A percentile compares a stretch with the other conserved stretches of the same genome.
phyloP scores from a whole-genome alignment of 2,888 invertebrate species.

The Baccha elongata region DNA sequence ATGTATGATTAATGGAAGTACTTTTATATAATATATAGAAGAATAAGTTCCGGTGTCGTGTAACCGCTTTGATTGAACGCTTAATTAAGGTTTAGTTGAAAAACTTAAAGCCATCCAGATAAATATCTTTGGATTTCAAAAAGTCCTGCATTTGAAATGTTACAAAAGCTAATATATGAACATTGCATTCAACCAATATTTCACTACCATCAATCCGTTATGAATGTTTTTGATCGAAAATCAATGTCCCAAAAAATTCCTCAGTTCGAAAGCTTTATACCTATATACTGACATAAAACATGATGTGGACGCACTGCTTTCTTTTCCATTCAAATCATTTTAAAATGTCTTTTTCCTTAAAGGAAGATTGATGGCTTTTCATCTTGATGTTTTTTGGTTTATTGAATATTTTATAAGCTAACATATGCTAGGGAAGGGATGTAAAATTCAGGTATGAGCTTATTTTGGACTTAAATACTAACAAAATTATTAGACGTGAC shows the following conservation, averaged over 20 bases:
- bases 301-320: slow-evolving; percentile 6
- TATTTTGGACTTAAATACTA: too few species aligned
- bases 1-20: slow-evolving; percentile 27
- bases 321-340: slow-evolving; percentile 16
- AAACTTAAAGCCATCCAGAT: too few species aligned
- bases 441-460: too few species aligned
- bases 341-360: neutral
- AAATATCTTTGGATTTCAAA: too few species aligned
- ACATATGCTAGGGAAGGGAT: too few species aligned
- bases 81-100: too few species aligned
- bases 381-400: slow-evolving; percentile 10
- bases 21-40: too few species aligned
- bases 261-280: slow-evolving; percentile 5
- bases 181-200: neutral
- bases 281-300: too few species aligned
- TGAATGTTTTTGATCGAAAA: neutral
- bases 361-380: slow-evolving; percentile 22
- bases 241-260: neutral
- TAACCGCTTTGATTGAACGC: too few species aligned
- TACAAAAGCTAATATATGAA: too few species aligned
- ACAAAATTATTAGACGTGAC: too few species aligned
- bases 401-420: slow-evolving; percentile 24
- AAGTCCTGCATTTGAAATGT: too few species aligned
- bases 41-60: slow-evolving; percentile 17
- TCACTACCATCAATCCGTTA: neutral